Percentiles rank a stretch among this genome's conserved stretches.
These are phyloP conservation scores for Epinephelus lanceolatus DNA, from an alignment of 2,113 vertebrate species.

Conservation along the genomic window DNA sequence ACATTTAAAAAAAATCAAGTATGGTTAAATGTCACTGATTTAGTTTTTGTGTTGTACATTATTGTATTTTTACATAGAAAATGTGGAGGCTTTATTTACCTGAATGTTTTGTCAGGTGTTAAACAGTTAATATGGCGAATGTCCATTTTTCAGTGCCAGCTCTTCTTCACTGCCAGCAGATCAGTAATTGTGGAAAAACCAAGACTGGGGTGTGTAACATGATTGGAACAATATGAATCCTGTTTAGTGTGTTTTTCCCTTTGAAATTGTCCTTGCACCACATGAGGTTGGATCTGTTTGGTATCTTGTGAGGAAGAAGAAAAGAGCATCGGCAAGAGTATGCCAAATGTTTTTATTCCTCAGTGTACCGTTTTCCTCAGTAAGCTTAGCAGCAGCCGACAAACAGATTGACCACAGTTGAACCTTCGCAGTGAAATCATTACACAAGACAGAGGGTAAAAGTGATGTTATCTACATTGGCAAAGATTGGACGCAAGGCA, in stretches of 20 bases:
- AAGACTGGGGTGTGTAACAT: slow-evolving; percentile 40
- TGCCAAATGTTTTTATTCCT: slow-evolving; percentile 43
- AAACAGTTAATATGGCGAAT: slow-evolving; percentile 18
- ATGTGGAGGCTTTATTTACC: background rate
- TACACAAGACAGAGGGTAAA: slow-evolving; percentile 18
- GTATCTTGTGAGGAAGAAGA: slow-evolving; percentile 48
- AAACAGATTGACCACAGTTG: slow-evolving; percentile 35
- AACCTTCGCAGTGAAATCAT: slow-evolving; percentile 33
- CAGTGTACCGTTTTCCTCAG: slow-evolving; percentile 2
- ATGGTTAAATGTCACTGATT: background rate
- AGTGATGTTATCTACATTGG: slow-evolving; percentile 23
- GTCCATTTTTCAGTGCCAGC: slow-evolving; percentile 8
- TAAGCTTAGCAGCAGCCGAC: slow-evolving; percentile 13
- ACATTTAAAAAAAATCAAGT: background rate
- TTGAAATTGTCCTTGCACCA: slow-evolving; percentile 41
- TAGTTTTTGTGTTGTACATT: background rate
- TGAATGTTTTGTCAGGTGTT: slow-evolving; percentile 11
- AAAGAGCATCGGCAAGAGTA: slow-evolving; percentile 32
- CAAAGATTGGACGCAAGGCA: slow-evolving; percentile 20
- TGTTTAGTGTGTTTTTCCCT: slow-evolving; percentile 3
- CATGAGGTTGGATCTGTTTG: slow-evolving; percentile 36
- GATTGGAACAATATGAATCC: slow-evolving; percentile 47
- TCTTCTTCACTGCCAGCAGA: slow-evolving; percentile 29
- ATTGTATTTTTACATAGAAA: background rate
- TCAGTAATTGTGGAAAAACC: slow-evolving; percentile 31